A percentile compares a stretch with the other conserved stretches of the same genome.
Evolutionary conservation across 2,888 invertebrate genomes (phyloP).

Genomic region (Catocala sponsa): DNA sequence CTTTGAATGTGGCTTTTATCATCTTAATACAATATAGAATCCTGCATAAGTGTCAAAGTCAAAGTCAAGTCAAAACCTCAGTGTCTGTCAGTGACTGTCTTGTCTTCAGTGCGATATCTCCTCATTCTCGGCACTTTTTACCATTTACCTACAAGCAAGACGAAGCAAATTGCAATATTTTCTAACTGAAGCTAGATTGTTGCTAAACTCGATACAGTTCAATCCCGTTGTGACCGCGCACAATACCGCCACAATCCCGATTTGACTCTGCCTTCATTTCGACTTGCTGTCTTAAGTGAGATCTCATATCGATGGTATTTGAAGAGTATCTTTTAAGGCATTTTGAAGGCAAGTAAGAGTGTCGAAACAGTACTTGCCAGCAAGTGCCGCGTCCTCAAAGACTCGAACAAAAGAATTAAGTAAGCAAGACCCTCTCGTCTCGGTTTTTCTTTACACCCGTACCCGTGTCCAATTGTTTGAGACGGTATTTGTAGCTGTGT

Average conservation of each 20-base stretch:
- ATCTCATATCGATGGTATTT: constrained; percentile 2
- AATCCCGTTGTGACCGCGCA: too few relatives aligned
- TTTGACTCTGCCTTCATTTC: neutral
- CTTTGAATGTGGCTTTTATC: too few relatives aligned
- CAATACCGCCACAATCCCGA: neutral
- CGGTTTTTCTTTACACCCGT: constrained; percentile 26
- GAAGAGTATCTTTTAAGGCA: constrained; percentile 17
- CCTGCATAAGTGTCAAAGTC: too few relatives aligned
- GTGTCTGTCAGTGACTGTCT: too few relatives aligned
- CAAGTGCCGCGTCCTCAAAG: constrained; percentile 19
- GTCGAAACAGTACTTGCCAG: constrained; percentile 27
- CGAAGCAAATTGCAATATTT: too few relatives aligned
- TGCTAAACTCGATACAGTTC: neutral
- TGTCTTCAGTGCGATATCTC: too few relatives aligned
- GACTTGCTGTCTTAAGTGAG: neutral
- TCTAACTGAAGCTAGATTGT: too few relatives aligned
- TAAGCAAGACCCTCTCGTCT: constrained; percentile 24
- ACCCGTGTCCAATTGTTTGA: constrained; percentile 21
- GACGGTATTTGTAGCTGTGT: constrained; percentile 5
- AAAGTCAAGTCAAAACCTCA: too few relatives aligned
- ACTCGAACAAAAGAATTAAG: constrained; percentile 32
- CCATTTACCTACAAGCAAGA: too few relatives aligned
- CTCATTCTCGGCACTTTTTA: too few relatives aligned
- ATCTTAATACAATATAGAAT: too few relatives aligned
- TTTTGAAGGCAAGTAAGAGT: constrained; percentile 25